Evolutionary conservation across 2,113 vertebrate genomes (phyloP).

Genomic region (Numenius arquata): DNA sequence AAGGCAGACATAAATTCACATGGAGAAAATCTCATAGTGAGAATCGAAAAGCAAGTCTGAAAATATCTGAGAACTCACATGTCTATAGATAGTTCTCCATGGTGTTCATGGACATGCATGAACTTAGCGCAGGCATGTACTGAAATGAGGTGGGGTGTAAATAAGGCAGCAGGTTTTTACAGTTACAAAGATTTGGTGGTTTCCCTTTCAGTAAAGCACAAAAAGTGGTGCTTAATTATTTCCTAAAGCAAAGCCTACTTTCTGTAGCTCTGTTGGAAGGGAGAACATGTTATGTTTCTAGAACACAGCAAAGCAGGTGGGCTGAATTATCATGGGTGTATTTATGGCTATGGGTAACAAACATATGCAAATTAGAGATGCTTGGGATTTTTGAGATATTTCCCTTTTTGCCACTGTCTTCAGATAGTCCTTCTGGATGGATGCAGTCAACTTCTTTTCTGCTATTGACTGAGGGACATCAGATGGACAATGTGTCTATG

Average conservation of each 20-base stretch:
- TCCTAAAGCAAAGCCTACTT: neutral
- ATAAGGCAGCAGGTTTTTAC: neutral
- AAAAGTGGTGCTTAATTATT: neutral
- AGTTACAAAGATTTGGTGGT: neutral
- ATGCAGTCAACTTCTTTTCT: neutral
- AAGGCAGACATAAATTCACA: neutral
- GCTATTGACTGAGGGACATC: neutral
- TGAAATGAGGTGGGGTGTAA: neutral
- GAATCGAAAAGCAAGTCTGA: neutral
- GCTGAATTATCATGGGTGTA: conserved; percentile 30
- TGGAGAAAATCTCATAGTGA: neutral
- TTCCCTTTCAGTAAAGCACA: neutral
- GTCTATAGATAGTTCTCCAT: neutral
- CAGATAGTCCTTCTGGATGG: neutral
- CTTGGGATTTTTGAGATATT: neutral
- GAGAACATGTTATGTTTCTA: neutral
- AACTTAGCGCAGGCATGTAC: neutral
- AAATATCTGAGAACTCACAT: neutral
- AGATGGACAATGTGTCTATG: neutral
- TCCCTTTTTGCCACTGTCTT: neutral
- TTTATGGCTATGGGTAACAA: conserved; percentile 40
- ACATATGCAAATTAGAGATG: neutral
- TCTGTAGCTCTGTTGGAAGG: neutral
- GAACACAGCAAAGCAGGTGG: neutral
- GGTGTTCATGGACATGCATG: neutral